Base-by-base conservation (phyloP, 2,113 vertebrate genomes). In the Boleophthalmus pectinirostris region DNA sequence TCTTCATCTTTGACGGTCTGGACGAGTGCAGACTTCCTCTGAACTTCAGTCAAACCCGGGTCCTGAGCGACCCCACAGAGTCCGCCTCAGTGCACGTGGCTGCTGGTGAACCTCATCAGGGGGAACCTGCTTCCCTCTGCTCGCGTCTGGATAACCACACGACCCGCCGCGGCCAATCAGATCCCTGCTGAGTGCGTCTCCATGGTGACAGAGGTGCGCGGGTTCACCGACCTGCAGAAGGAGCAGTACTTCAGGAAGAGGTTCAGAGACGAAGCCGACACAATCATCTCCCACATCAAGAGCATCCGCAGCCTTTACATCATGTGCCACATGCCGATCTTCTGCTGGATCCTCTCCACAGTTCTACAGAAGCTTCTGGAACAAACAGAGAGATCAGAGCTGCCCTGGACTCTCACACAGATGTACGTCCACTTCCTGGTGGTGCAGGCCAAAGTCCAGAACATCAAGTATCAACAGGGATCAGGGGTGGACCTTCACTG, bases 351-450 rank as follows among this genome's bases (percentile, higher is more conserved):
- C 77, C 74, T 64, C 12, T 51, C 67, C 6, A 74, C 60, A 29
- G 77, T 79, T 45, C 35, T 83, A 72, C 74, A 83, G 74, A 54
- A 84, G 2, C 0, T 78, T 51, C 5, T 81, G 51, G 78, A 38
- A 18, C 46, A 10, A 38, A 74, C 11, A 43, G 45, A 68, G 1
- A 29, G 20, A 25, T 29, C 18, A 43, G 70, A 79, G n/a, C 77
- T 83, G 60, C 81, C 81, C 29, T 73, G 56, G 21, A 83, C 73
- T 23, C 73, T 83, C 66, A 83, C 81, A 5, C 60, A 80, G 67
- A 60, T 75, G 60, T 78, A 69, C 66, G 24, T 82, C 72, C 65
- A 74, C 68, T 73, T 69, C 47, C 70, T 78, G 33, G 65, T 78
- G 66, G 70, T 73, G 21, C 76, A 73, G 58, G 11, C 13, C 15